Evolutionary conservation across 2,797 vertebrate species (phyloP).

Genomic region (Sciurus vulgaris): DNA sequence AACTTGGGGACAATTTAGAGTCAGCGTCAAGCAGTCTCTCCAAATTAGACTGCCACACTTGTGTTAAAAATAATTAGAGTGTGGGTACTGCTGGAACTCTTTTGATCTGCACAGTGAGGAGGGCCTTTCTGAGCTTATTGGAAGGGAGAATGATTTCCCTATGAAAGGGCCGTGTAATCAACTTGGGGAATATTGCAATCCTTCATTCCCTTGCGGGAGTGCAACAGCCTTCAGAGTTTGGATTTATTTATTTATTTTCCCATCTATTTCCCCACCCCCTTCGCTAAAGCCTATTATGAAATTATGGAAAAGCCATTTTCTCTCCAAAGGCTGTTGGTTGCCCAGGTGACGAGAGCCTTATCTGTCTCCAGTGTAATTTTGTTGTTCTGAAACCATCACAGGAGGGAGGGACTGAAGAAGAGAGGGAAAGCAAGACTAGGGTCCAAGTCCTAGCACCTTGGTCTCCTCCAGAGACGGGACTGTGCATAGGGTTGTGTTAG

Average conservation of each 20-base stretch:
- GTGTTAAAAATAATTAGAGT: slow-evolving; percentile 65
- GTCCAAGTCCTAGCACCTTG: not conserved
- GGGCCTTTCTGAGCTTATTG: slow-evolving; percentile 40
- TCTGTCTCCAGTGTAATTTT: slow-evolving; percentile 76
- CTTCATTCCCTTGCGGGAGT: not conserved
- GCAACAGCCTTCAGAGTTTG: not conserved
- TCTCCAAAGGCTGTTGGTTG: slow-evolving; percentile 82
- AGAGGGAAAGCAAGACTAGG: not conserved
- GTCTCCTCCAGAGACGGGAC: not conserved
- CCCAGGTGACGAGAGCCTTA: slow-evolving; percentile 82
- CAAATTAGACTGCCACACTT: not conserved
- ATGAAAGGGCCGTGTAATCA: slow-evolving; percentile 37
- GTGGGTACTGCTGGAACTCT: not conserved
- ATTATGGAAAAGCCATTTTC: slow-evolving; percentile 84
- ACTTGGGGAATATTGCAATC: not conserved
- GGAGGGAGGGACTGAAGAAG: not conserved
- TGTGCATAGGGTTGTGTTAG: not conserved
- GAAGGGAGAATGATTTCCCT: slow-evolving; percentile 33
- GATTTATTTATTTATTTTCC: slow-evolving; percentile 69
- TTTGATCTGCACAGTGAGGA: not conserved
- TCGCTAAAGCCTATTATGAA: slow-evolving; percentile 79
- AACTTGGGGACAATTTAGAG: slow-evolving; percentile 14
- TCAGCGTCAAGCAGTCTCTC: not conserved
- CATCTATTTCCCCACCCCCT: not conserved
- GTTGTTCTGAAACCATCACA: slow-evolving; percentile 69